Percentiles rank a stretch among this genome's conserved stretches.
phyloP scores from a whole-genome alignment of 2,797 vertebrate species.

The Eidolon dupreanum region DNA sequence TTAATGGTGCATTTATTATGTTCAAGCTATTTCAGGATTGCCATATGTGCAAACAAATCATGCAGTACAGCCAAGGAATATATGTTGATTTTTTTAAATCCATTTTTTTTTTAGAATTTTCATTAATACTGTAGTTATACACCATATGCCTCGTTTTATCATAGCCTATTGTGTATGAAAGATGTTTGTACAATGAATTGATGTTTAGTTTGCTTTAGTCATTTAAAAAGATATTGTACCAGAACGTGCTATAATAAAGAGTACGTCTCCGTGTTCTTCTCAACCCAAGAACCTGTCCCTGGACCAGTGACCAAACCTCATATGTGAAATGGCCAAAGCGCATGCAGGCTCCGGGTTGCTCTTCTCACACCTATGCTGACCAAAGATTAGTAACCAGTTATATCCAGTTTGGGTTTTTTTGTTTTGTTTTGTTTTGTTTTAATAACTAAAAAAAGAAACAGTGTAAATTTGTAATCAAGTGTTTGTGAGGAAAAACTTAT shows the following conservation, averaged over 20 bases:
- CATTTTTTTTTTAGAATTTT: conserved; percentile 82
- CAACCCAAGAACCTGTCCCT: conserved; percentile 78
- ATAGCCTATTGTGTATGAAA: conserved; percentile 86
- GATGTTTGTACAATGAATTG: conserved; percentile 85
- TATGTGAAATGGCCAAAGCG: conserved; percentile 78
- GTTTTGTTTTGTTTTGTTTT: conserved; percentile 65
- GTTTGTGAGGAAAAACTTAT: conserved; percentile 79
- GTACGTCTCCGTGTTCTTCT: conserved; percentile 72
- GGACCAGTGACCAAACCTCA: conserved; percentile 74
- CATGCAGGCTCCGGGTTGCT: conserved; percentile 64
- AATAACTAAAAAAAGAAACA: conserved; percentile 61
- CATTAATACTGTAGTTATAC: conserved; percentile 87
- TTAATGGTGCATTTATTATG: conserved; percentile 81
- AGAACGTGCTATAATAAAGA: conserved; percentile 80
- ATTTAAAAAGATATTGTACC: conserved; percentile 77
- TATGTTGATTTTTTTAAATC: conserved; percentile 73
- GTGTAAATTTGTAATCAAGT: conserved; percentile 84
- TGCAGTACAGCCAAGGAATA: conserved; percentile 78
- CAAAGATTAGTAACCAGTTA: conserved; percentile 82
- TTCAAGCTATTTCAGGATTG: conserved; percentile 82
- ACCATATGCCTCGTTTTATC: conserved; percentile 85
- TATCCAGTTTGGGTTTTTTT: conserved; percentile 71
- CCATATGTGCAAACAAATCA: conserved; percentile 81
- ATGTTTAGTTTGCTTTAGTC: conserved; percentile 85
- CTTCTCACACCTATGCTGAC: conserved; percentile 78